Base-by-base conservation (phyloP, 2,888 invertebrate species). In the Melanchra persicariae region DNA sequence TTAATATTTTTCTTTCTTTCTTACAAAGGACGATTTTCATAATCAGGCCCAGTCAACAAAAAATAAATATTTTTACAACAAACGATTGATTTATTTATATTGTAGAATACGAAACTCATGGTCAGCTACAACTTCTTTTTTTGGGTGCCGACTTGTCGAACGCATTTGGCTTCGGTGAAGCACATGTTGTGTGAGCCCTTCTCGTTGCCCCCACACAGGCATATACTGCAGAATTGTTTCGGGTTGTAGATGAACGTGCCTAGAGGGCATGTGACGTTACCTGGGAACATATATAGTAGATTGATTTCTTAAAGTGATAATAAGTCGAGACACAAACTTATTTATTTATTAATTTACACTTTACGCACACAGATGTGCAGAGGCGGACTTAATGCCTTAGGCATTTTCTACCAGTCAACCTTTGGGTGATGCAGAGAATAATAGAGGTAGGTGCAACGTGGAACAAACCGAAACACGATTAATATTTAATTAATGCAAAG, bases 181-280 rank as follows among this genome's bases (percentile, higher is more conserved):
- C 78, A 78, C 65, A 78, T 55, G 26, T 78, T 77, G 4, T 64
- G 40, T 0, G 75, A 26, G 0, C 52, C 69, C 2, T 37, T 4
- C 1, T 63, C 40, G 8, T 40, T 7, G 0, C 65, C 81, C 0
- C 78, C 78, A 40, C 78, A 78, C 0, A 80, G 45, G 12, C 78
- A 78, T 5, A 78, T 9, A 8, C 78, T 78, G 65, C 78, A 78
- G 40, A 40, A 22, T n/a, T 78, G 70, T 0, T 0, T 45, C 2
- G 78, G 78, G 26, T 78, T 78, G 19, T 47, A 65, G 51, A 78
- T 66, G 12, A 80, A 59, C 1, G 55, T 75, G 4, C 78, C 81
- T 7, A 55, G 3, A 0, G 78, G 81, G 26, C 81, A 78, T 10
- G 19, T 51, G 1, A n/a, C 61, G 10, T 80, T 51, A 51, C 81